Evolutionary conservation across 1,140 invertebrate species (phyloP).

Genomic region (Aphaenogaster ashmeadi): DNA sequence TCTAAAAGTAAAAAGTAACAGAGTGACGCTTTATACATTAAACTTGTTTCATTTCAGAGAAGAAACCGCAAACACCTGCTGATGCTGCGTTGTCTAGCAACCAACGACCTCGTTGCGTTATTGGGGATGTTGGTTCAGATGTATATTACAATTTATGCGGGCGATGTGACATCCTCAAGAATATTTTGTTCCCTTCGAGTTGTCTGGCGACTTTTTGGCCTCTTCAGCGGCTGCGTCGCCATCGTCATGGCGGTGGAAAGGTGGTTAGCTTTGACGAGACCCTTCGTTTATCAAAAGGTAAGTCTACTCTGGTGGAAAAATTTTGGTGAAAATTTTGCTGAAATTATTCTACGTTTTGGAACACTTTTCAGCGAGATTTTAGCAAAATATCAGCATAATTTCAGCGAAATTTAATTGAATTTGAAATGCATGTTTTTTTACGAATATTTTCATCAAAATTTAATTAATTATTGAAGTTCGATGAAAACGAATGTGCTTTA

Average conservation of each 20-base stretch:
- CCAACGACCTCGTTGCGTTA: slow-evolving; percentile 93
- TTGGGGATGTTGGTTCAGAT: slow-evolving; percentile 90
- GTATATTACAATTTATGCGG: slow-evolving; percentile 88
- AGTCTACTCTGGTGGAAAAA: slow-evolving; percentile 59
- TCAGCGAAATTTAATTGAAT: too few species aligned
- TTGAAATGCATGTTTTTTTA: too few species aligned
- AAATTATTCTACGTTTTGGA: too few species aligned
- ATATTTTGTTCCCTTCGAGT: slow-evolving; percentile 91
- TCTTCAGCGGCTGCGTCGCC: slow-evolving; percentile 95
- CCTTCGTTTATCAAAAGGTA: slow-evolving; percentile 96
- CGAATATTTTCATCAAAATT: too few species aligned
- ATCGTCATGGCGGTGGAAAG: slow-evolving; percentile 95
- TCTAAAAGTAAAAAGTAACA: not conserved
- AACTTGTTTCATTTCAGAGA: slow-evolving; percentile 86
- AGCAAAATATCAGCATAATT: too few species aligned
- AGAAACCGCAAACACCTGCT: slow-evolving; percentile 93
- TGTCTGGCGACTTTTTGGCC: slow-evolving; percentile 92
- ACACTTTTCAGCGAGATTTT: too few species aligned
- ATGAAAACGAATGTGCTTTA: too few species aligned
- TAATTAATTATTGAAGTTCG: too few species aligned
- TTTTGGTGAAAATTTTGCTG: too few species aligned
- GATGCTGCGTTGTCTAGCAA: slow-evolving; percentile 92
- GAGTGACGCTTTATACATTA: not conserved
- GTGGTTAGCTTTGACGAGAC: slow-evolving; percentile 94
- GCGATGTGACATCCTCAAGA: slow-evolving; percentile 78